Base-by-base conservation (phyloP, 2,888 invertebrate species). In the Cybosia mesomella region DNA sequence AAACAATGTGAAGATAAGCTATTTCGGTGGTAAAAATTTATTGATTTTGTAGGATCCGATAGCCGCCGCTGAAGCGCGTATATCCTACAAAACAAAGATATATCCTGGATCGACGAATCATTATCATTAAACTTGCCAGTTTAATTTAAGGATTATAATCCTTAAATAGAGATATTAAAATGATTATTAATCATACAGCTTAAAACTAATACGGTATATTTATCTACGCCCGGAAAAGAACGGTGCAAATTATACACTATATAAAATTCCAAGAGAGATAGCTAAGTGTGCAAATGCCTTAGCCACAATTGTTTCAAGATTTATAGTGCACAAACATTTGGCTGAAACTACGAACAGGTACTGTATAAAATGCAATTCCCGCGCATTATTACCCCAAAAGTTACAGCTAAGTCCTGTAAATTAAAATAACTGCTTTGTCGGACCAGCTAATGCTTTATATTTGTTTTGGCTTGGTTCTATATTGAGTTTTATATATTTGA, bases 291-390 rank as follows among this genome's bases (percentile, higher is more conserved):
- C 58, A 73, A 71, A 59, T 61, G 64, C 66, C 70, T 64, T 62
- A 64, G 59, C 73, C 59, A 71, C 77, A 75, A 84, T 82, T 78
- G 74, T 79, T 78, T 68, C 70, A 73, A 80, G 73, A 79, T 76
- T 77, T 79, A 79, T 74, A 59, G 67, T 59, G 34, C 72, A 74
- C 78, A 81, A 79, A 75, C 72, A 77, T 75, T 83, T 66, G 67
- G 66, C 67, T 75, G 68, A 72, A 76, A 75, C 73, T 76, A 66
- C 53, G 71, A 73, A 65, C 80, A 82, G 78, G 75, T 80, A 78
- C 68, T 70, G 70, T 73, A 68, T 76, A 71, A 80, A 79, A 74
- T 73, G 70, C 74, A 77, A 74, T 81, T 73, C 66, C 70, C 75
- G 71, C 68, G 34, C 63, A 66, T 74, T 77, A 74, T 74, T 75